These are phyloP conservation scores for Meiosimyza platycephala DNA, from an alignment of 2,888 invertebrate genomes.

Conservation along the genomic window DNA sequence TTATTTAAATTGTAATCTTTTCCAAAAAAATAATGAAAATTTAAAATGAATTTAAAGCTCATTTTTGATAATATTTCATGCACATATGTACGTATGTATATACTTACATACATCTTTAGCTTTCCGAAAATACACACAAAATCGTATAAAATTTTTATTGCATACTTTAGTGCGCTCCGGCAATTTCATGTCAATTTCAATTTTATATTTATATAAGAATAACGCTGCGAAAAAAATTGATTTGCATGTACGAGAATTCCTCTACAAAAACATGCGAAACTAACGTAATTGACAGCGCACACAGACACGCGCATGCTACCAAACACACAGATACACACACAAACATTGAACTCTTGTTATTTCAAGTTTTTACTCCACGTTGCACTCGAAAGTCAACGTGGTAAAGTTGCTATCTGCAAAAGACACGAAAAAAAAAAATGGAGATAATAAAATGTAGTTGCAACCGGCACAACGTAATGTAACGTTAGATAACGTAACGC, in stretches of 20 bases:
- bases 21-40: too few species aligned
- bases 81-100: too few species aligned
- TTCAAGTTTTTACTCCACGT: not conserved
- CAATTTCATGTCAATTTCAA: conserved; percentile 13
- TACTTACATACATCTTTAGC: too few species aligned
- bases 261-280: not conserved
- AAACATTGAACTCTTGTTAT: not conserved
- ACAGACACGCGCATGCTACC: not conserved
- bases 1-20: too few species aligned
- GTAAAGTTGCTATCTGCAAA: not conserved
- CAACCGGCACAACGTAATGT: not conserved
- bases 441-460: not conserved
- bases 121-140: too few species aligned
- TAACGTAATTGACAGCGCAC: not conserved
- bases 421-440: not conserved
- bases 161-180: conserved; percentile 15
- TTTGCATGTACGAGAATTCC: too few species aligned
- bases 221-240: too few species aligned
- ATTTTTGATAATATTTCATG: too few species aligned
- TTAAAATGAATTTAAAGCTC: too few species aligned
- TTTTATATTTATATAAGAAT: not conserved
- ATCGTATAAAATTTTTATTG: conserved; percentile 2
- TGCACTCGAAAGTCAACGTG: not conserved
- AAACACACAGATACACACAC: not conserved
- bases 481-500: conserved; percentile 13